Conservation (phyloP, 1,140 invertebrate genomes). For the Lepidurus arcticus region DNA sequence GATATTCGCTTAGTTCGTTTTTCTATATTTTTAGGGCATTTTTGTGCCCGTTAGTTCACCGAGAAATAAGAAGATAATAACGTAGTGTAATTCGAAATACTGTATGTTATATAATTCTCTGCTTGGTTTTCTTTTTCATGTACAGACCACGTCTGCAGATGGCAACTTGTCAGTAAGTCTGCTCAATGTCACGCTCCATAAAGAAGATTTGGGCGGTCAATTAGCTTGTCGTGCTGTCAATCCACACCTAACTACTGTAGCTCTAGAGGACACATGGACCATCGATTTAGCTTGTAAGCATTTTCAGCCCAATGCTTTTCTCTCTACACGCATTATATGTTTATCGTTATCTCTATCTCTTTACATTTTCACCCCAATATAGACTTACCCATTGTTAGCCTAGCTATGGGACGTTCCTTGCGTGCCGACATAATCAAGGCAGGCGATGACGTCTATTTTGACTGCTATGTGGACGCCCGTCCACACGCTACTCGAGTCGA, state of each 20-base stretch:
- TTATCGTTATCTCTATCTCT: constrained; percentile 25
- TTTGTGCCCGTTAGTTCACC: too few relatives aligned
- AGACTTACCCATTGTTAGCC: constrained; percentile 66
- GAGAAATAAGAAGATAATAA: too few relatives aligned
- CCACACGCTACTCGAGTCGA: constrained; percentile 36
- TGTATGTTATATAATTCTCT: neutral
- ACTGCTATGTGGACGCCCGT: constrained; percentile 46
- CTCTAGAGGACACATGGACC: constrained; percentile 36
- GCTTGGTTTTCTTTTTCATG: neutral
- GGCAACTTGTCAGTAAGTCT: constrained; percentile 30
- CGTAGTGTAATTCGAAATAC: neutral
- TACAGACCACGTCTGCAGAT: constrained; percentile 24
- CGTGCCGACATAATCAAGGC: constrained; percentile 77
- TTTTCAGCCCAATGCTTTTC: neutral
- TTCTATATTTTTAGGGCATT: too few relatives aligned
- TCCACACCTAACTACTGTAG: constrained; percentile 32
- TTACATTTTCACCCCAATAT: constrained; percentile 38
- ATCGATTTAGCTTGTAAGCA: constrained; percentile 36
- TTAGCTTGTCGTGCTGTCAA: constrained; percentile 35
- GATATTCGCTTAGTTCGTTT: too few relatives aligned
- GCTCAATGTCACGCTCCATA: constrained; percentile 25
- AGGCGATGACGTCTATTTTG: constrained; percentile 75
- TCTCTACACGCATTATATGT: neutral
- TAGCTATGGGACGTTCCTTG: constrained; percentile 69
- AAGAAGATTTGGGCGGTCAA: constrained; percentile 27